Evolutionary conservation across 92 coral and sea anemone genomes (phyloP), one percentile per base, ranked within the genome.

Genomic region (Actinernus sp.): DNA sequence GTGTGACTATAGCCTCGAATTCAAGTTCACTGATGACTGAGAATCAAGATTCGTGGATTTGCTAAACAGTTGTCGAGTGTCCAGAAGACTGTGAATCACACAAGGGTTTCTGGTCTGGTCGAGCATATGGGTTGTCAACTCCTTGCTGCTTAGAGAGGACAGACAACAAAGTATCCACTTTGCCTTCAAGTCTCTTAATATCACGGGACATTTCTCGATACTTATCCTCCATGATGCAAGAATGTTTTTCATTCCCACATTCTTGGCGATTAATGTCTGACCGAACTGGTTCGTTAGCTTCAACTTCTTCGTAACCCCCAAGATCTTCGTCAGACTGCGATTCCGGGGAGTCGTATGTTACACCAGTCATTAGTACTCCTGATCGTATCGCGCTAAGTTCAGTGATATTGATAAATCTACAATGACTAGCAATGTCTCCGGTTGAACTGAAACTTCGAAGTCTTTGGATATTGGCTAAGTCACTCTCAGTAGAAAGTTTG

Each of bases 101-200:
- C n/a, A n/a, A n/a, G n/a, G n/a, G n/a, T n/a, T 12, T 8, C 52
- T 17, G 18, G 19, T 18, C 19, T 7, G 22, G 10, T 45, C 18
- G 22, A 12, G 52, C 52, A 45, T 45, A 23, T 23, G 52, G 10
- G 4, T 4, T 8, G 5, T 4, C 52, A 6, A 23, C 21, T 18
- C 22, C 19, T 17, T 45, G 52, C 21, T 69, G 60, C 41, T 55
- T 21, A 31, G 68, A 68, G 11, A 95, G 71, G 19, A 82, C 53
- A 12, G 82, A 48, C 16, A 95, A 65, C 11, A 95, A 70, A 36
- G 74, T 58, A 45, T 91, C 95, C 53, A 95, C 62, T 58, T 85
- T 92, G 55, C 65, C 64, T 38, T 95, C 97, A 19, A 95, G 77
- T 50, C 84, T 61, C 66, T 87, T 60, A 47, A 95, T 66, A 43